These are phyloP conservation scores for Biston stratarius DNA, from an alignment of 2,888 invertebrate species.

Conservation along the genomic window DNA sequence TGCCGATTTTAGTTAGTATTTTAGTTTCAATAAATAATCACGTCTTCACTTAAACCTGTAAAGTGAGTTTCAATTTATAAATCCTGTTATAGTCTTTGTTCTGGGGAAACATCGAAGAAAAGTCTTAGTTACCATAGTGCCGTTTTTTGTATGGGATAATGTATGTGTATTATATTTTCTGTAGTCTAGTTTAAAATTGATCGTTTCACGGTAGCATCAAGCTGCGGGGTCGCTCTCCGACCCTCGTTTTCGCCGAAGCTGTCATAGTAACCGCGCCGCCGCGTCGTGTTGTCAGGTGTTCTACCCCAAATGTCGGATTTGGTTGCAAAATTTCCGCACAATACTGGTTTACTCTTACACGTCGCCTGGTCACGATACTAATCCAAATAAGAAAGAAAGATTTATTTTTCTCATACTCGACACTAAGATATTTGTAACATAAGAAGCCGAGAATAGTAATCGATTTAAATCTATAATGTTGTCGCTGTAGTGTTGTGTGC, in stretches of 20 bases:
- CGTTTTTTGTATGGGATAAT: background rate
- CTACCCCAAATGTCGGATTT: slow-evolving; percentile 38
- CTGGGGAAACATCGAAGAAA: too few species aligned
- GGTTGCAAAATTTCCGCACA: slow-evolving; percentile 34
- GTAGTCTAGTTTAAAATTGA: background rate
- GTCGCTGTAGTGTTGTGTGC: too few species aligned
- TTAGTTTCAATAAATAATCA: too few species aligned
- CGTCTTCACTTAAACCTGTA: too few species aligned
- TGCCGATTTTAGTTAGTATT: too few species aligned
- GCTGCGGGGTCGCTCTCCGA: slow-evolving; percentile 31
- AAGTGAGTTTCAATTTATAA: too few species aligned
- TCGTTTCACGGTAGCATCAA: slow-evolving; percentile 29
- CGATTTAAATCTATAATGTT: too few species aligned
- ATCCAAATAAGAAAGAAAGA: background rate
- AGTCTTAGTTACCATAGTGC: too few species aligned
- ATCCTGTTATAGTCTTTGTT: too few species aligned
- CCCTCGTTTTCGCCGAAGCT: slow-evolving; percentile 52
- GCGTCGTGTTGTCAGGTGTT: slow-evolving; percentile 45
- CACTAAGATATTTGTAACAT: too few species aligned
- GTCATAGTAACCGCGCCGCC: slow-evolving; percentile 57
- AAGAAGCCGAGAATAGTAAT: too few species aligned
- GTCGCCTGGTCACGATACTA: background rate
- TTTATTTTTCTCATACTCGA: too few species aligned
- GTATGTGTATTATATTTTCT: background rate
- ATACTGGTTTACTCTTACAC: slow-evolving; percentile 21